Evolutionary conservation across 2,113 vertebrate species (phyloP).

Genomic region (Pterocles orientalis): DNA sequence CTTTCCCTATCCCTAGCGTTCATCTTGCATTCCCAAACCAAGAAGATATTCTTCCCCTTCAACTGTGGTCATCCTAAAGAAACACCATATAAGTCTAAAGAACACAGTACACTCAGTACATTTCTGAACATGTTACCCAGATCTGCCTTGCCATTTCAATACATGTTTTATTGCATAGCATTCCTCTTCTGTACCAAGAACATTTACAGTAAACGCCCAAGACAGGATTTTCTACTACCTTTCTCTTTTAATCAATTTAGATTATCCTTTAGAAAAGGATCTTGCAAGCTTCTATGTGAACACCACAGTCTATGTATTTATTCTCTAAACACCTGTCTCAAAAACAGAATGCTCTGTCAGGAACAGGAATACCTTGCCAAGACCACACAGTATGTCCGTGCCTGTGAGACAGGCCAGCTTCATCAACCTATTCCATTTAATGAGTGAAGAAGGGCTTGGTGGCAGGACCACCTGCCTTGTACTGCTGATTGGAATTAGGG

Average conservation of each 20-base stretch:
- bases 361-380: not conserved
- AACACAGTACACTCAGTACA: rapidly evolving
- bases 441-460: not conserved
- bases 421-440: not conserved
- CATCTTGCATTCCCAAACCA: not conserved
- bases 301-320: not conserved
- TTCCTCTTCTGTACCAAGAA: not conserved
- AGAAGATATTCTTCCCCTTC: not conserved
- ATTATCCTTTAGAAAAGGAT: not conserved
- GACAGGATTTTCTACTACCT: not conserved
- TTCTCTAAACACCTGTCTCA: not conserved
- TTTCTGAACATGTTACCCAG: not conserved
- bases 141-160: not conserved
- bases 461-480: not conserved
- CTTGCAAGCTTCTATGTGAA: not conserved
- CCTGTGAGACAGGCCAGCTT: not conserved
- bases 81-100: rapidly evolving
- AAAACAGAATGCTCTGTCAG: not conserved
- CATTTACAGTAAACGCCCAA: not conserved
- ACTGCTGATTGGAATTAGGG: not conserved
- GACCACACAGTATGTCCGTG: not conserved
- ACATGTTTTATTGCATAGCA: not conserved
- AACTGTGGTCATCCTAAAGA: not conserved
- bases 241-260: not conserved
- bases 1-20: not conserved